phyloP scores from a whole-genome alignment of 1,140 invertebrate species.

The Aethina tumida region DNA sequence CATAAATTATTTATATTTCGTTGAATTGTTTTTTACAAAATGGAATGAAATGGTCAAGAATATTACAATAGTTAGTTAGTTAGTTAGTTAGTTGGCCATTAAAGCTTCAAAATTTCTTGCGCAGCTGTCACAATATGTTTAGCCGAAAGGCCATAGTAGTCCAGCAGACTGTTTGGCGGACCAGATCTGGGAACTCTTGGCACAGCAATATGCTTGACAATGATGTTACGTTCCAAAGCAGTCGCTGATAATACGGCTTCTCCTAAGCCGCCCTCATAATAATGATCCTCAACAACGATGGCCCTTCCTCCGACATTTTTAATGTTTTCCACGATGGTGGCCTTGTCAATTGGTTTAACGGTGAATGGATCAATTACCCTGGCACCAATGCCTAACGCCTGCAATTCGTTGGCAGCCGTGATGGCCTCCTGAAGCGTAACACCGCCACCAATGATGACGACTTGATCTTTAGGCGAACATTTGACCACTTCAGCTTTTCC shows the following conservation, averaged over 20 bases:
- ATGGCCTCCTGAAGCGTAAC: slow-evolving; percentile 89
- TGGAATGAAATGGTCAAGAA: slow-evolving; percentile 1
- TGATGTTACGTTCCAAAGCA: slow-evolving; percentile 56
- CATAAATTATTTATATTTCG: too few species aligned
- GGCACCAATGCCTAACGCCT: slow-evolving; percentile 54
- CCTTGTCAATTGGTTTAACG: slow-evolving; percentile 87
- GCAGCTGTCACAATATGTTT: slow-evolving; percentile 67
- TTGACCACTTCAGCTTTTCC: slow-evolving; percentile 75
- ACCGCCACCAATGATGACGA: slow-evolving; percentile 83
- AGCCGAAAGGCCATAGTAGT: slow-evolving; percentile 82
- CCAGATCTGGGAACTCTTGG: slow-evolving; percentile 83
- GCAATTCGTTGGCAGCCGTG: slow-evolving; percentile 71
- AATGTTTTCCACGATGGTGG: slow-evolving; percentile 68
- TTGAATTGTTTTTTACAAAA: too few species aligned
- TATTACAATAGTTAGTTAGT: too few species aligned
- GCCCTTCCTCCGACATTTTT: slow-evolving; percentile 70
- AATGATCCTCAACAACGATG: slow-evolving; percentile 96
- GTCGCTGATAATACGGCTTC: slow-evolving; percentile 86
- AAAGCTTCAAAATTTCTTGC: slow-evolving; percentile 49
- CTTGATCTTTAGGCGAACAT: slow-evolving; percentile 62
- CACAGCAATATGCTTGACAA: slow-evolving; percentile 83
- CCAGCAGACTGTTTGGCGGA: slow-evolving; percentile 70
- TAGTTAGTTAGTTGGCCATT: too few species aligned
- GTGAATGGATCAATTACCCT: slow-evolving; percentile 91
- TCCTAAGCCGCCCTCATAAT: slow-evolving; percentile 88